These are phyloP conservation scores for Gallinago media DNA, from an alignment of 2,113 vertebrate genomes.

Conservation along the genomic window DNA sequence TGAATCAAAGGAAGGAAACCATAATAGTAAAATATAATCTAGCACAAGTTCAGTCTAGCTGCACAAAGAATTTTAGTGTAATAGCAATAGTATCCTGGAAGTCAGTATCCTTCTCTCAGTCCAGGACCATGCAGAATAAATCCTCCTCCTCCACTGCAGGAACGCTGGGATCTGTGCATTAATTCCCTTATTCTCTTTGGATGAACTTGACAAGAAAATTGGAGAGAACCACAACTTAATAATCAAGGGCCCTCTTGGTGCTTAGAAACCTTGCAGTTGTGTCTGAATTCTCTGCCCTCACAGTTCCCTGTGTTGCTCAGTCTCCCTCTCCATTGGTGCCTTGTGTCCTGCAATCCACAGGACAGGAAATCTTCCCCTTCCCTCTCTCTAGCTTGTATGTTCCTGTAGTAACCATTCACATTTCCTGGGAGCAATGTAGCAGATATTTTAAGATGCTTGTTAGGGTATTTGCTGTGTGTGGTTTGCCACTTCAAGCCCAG, in stretches of 20 bases:
- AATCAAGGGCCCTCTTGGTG: neutral
- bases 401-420: neutral
- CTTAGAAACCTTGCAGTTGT: neutral
- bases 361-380: neutral
- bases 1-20: neutral
- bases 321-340: neutral
- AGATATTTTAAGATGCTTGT: rapidly evolving
- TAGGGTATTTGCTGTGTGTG: neutral
- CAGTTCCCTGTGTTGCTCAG: rapidly evolving
- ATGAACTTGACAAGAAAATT: neutral
- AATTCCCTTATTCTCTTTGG: neutral
- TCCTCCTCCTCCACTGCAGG: neutral
- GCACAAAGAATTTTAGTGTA: neutral
- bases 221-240: neutral
- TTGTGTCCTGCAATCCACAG: neutral
- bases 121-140: neutral
- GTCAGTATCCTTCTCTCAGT: neutral
- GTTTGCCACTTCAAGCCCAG: neutral
- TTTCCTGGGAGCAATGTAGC: neutral
- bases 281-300: neutral
- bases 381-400: neutral
- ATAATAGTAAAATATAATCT: neutral
- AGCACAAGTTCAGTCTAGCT: neutral
- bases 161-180: neutral
- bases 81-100: neutral